Base-by-base conservation (phyloP, 2,113 vertebrate genomes). In the Danio rerio region DNA sequence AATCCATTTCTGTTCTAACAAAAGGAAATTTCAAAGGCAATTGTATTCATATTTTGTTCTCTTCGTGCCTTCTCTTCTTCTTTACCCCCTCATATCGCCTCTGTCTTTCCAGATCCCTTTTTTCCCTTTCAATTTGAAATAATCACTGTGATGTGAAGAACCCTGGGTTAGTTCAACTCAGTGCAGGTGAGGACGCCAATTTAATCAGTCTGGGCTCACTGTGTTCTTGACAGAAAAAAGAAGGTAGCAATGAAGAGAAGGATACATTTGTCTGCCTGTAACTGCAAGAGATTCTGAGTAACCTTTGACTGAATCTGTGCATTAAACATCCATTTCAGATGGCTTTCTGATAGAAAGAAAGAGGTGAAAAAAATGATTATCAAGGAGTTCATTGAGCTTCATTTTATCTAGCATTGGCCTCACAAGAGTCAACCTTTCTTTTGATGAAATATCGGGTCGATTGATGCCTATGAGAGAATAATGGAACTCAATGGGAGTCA, bases 311-410 rank as follows among this genome's bases (percentile, higher is more conserved):
- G 53, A 75, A 59, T 13, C 40, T 75, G 10, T 75, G n/a, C 40
- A 9, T 75, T 59, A 59, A 66, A 83, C 73, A 83, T 55, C 63
- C 49, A 20, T 69, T 9, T 53, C 2, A 72, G 53, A 83, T 78
- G 82, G 78, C 63, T 43, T 66, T 66, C 40, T 43, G 55, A 81
- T 71, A 81, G 83, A 77, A 18, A 59, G 8, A 70, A 47, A 84
- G 55, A 10, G 43, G 45, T 21, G n/a, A 50, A 20, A 68, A 73
- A 83, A 77, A 45, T 20, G 9, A 73, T 49, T 52, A 63, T 74
- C 55, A 47, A 21, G 9, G 16, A 1, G 16, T 6, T 9, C 7
- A 74, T 13, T 58, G 21, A 45, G 10, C 31, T 12, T 2, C n/a
- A 56, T 45, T 58, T 50, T 69, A 40, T 68, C 42, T 68, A 55